Evolutionary conservation across 2,797 vertebrate genomes (phyloP).

Genomic region (Neosilurus hyrtlii): DNA sequence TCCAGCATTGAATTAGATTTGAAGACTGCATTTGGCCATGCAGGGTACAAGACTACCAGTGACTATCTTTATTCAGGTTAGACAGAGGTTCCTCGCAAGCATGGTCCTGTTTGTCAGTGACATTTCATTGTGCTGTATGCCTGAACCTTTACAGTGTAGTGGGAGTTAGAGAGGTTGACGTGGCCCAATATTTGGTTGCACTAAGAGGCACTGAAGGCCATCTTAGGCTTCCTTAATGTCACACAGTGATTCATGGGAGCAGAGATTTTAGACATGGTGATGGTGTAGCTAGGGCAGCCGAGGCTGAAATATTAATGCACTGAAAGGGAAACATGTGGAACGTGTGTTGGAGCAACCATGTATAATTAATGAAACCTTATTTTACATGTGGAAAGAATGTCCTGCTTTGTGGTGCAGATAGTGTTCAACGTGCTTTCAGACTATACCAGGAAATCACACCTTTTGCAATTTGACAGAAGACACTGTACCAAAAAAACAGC

Average conservation of each 20-base stretch:
- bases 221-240: constrained; percentile 68
- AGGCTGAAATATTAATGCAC: constrained; percentile 74
- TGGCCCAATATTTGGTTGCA: constrained; percentile 33
- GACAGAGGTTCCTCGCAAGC: constrained; percentile 36
- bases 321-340: constrained; percentile 68
- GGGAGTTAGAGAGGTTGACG: constrained; percentile 44
- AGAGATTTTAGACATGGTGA: constrained; percentile 37
- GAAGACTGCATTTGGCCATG: constrained; percentile 28
- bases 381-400: constrained; percentile 68
- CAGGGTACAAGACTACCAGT: background rate
- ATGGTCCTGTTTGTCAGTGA: constrained; percentile 48
- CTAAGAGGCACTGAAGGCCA: constrained; percentile 63
- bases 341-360: constrained; percentile 65
- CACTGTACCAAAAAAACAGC: background rate
- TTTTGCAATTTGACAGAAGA: constrained; percentile 14
- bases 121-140: constrained; percentile 40
- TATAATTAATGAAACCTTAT: constrained; percentile 72
- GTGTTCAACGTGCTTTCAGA: constrained; percentile 12
- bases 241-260: constrained; percentile 68
- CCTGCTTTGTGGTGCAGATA: constrained; percentile 38
- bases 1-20: constrained; percentile 23
- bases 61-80: background rate
- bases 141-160: constrained; percentile 38
- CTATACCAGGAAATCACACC: constrained; percentile 3
- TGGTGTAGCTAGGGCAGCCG: constrained; percentile 10